Evolutionary conservation across 2,797 vertebrate species (phyloP).

Genomic region (Pyrrhura leucotis): DNA sequence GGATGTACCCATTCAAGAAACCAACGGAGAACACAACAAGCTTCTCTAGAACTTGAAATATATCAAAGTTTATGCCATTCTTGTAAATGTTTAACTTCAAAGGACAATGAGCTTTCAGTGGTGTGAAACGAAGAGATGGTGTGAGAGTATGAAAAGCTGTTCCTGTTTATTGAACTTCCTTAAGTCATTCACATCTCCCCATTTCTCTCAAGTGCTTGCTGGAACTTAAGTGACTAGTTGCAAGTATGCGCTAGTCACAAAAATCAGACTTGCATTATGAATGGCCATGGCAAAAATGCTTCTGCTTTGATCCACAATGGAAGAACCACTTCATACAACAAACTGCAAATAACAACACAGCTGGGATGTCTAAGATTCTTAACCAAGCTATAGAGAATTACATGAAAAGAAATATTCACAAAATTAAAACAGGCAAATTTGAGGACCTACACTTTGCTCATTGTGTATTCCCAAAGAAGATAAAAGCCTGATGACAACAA

Average conservation of each 20-base stretch:
- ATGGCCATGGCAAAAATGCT: background rate
- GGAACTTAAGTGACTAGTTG: background rate
- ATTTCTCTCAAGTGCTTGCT: background rate
- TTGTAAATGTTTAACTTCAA: background rate
- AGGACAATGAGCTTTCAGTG: background rate
- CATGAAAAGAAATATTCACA: background rate
- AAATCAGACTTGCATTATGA: conserved; percentile 4
- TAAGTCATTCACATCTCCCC: background rate
- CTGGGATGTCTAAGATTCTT: background rate
- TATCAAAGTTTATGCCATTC: background rate
- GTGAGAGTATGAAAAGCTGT: background rate
- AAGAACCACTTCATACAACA: background rate
- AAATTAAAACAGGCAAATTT: conserved; percentile 3
- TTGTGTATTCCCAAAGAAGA: background rate
- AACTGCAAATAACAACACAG: background rate
- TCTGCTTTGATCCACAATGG: background rate
- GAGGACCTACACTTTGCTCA: background rate
- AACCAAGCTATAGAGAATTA: background rate
- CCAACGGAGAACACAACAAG: background rate
- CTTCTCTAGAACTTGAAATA: background rate
- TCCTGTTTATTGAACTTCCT: background rate
- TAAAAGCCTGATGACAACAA: conserved; percentile 22
- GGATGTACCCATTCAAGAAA: background rate
- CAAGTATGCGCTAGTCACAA: background rate
- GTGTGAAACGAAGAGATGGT: background rate